Evolutionary conservation across 2,888 invertebrate species (phyloP).

Genomic region (Eupithecia subfuscata): DNA sequence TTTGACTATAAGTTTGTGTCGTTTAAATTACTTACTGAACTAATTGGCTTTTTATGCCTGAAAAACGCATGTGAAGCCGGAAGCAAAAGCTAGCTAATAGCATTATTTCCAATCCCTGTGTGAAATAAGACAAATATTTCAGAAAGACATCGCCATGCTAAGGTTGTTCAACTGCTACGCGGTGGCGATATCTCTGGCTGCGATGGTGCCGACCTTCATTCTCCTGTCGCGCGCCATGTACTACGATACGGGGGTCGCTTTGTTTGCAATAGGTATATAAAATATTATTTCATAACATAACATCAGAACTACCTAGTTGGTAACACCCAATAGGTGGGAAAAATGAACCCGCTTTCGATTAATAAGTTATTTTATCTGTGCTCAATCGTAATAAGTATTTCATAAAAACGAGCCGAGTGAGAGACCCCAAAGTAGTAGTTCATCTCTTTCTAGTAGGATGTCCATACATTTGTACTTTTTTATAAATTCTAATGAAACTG

Average conservation of each 20-base stretch:
- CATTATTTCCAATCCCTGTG: no score
- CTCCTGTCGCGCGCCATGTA: slow-evolving; percentile 62
- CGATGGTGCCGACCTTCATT: slow-evolving; percentile 66
- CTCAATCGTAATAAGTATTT: background rate
- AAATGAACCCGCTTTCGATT: no score
- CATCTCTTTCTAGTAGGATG: no score
- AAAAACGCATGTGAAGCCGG: background rate
- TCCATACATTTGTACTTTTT: no score
- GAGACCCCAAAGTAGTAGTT: no score
- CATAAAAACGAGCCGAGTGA: no score
- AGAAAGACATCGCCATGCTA: slow-evolving; percentile 74
- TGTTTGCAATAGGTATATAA: slow-evolving; percentile 64
- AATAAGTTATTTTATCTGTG: no score
- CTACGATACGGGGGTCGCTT: slow-evolving; percentile 60
- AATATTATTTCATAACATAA: background rate
- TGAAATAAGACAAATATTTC: slow-evolving; percentile 45
- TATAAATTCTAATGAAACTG: no score
- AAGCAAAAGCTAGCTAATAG: background rate
- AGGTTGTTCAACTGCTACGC: slow-evolving; percentile 73
- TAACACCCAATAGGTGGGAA: no score
- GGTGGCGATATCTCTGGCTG: slow-evolving; percentile 63
- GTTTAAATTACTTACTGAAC: background rate
- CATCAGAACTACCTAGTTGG: no score
- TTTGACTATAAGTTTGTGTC: background rate
- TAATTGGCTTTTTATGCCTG: background rate